Evolutionary conservation across 2,797 vertebrate species (phyloP).

Genomic region (Anisognathus igniventris): DNA sequence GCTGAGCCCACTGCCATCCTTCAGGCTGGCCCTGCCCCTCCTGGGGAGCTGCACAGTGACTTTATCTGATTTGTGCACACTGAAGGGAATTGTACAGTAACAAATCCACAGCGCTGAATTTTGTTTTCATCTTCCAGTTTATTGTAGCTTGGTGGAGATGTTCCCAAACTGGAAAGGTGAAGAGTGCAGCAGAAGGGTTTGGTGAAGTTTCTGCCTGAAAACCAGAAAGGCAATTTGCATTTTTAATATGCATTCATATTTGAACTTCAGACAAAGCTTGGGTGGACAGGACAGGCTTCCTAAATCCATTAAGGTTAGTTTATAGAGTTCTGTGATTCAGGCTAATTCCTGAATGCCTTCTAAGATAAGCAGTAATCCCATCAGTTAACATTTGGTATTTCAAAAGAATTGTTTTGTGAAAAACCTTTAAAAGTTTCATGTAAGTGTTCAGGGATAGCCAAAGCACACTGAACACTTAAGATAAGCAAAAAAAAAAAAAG

Average conservation of each 20-base stretch:
- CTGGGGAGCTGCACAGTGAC: not conserved
- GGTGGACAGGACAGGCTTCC: not conserved
- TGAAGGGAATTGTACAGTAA: not conserved
- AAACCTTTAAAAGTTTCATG: not conserved
- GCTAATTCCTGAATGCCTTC: not conserved
- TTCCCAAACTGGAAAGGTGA: not conserved
- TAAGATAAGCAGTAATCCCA: not conserved
- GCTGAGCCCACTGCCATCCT: not conserved
- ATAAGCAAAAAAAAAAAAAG: too few relatives aligned
- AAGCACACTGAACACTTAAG: not conserved
- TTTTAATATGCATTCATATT: not conserved
- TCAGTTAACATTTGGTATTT: not conserved
- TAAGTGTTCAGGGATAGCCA: not conserved
- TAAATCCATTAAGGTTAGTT: not conserved
- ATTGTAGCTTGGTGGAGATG: not conserved
- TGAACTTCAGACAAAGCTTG: not conserved
- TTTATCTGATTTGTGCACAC: not conserved
- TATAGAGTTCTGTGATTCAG: not conserved
- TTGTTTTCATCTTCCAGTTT: not conserved
- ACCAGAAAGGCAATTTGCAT: not conserved
- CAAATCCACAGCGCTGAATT: not conserved
- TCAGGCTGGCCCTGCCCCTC: not conserved
- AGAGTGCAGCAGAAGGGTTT: not conserved
- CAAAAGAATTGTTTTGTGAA: not conserved
- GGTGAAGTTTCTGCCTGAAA: not conserved